A percentile compares a stretch with the other conserved stretches of the same genome.
Conservation (phyloP, 2,888 invertebrate species). For the Allolobophora icterica region DNA sequence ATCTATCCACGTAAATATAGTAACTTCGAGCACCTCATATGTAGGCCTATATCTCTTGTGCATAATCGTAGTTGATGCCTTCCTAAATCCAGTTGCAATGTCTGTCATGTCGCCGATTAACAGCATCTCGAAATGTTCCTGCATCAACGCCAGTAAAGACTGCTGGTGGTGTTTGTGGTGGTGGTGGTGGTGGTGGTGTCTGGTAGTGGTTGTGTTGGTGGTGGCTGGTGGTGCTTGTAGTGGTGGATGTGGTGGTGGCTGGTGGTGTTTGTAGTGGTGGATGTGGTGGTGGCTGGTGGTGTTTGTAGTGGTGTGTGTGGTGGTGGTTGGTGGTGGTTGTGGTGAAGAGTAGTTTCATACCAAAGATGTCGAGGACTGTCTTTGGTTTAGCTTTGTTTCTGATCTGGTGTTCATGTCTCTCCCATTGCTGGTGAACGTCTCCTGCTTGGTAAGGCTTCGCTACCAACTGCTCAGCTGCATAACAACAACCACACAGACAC, state of each 20-base stretch:
- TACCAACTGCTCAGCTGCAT: constrained; percentile 39
- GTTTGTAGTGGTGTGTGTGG: background rate
- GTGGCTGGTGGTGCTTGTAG: background rate
- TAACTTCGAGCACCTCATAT: too few relatives aligned
- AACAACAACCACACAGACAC: background rate
- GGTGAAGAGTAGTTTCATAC: constrained; percentile 27
- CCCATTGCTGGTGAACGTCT: constrained; percentile 41
- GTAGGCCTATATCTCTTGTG: too few relatives aligned
- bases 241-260: background rate
- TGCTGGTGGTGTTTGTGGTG: background rate
- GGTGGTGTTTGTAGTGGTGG: background rate
- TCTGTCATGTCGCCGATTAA: too few relatives aligned
- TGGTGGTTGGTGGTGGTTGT: background rate
- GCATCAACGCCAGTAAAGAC: too few relatives aligned
- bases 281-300: background rate
- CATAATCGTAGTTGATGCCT: too few relatives aligned
- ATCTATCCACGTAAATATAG: too few relatives aligned
- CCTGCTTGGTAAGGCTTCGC: constrained; percentile 38
- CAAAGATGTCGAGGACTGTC: constrained; percentile 42
- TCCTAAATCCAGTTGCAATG: too few relatives aligned
- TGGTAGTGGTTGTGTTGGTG: background rate
- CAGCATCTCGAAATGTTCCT: too few relatives aligned
- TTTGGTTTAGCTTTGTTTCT: constrained; percentile 40
- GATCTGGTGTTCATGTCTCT: constrained; percentile 32
- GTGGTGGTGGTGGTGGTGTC: background rate